Conservation (phyloP, 2,888 invertebrate species). For the Meiosimyza platycephala region DNA sequence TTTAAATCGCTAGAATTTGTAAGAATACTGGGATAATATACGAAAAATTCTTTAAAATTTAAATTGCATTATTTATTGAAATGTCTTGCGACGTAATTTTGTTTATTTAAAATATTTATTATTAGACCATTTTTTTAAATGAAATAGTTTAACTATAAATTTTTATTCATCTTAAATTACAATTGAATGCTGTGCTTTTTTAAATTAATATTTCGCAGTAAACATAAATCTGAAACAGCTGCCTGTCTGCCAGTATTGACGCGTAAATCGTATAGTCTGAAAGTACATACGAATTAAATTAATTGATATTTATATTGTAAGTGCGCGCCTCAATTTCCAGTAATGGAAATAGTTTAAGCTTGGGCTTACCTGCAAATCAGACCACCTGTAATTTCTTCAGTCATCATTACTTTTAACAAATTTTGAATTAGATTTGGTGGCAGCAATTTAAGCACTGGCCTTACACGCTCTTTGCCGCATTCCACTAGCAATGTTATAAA, state of each 20-base stretch:
- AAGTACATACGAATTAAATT: constrained; percentile 42
- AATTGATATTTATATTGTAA: constrained; percentile 5
- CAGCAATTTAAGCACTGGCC: constrained; percentile 79
- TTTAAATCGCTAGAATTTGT: constrained; percentile 18
- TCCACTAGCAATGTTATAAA: constrained; percentile 81
- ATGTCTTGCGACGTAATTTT: background rate
- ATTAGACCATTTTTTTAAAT: too few relatives aligned
- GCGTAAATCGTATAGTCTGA: constrained; percentile 77
- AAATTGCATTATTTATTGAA: constrained; percentile 21
- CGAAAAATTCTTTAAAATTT: constrained; percentile 16
- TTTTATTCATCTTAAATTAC: constrained; percentile 43
- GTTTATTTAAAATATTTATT: too few relatives aligned
- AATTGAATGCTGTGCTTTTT: constrained; percentile 62
- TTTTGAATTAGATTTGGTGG: constrained; percentile 82
- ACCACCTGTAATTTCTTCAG: constrained; percentile 65
- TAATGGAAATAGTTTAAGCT: too few relatives aligned
- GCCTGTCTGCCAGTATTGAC: constrained; percentile 82
- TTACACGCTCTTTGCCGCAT: constrained; percentile 79
- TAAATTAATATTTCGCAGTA: constrained; percentile 83
- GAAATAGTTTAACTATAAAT: too few relatives aligned
- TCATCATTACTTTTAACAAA: constrained; percentile 75
- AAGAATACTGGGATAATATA: constrained; percentile 26
- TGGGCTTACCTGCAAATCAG: constrained; percentile 63
- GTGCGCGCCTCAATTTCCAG: background rate
- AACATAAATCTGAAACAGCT: constrained; percentile 88